Evolutionary conservation across 2,113 vertebrate genomes (phyloP).

Genomic region (Mastomys natalensis): DNA sequence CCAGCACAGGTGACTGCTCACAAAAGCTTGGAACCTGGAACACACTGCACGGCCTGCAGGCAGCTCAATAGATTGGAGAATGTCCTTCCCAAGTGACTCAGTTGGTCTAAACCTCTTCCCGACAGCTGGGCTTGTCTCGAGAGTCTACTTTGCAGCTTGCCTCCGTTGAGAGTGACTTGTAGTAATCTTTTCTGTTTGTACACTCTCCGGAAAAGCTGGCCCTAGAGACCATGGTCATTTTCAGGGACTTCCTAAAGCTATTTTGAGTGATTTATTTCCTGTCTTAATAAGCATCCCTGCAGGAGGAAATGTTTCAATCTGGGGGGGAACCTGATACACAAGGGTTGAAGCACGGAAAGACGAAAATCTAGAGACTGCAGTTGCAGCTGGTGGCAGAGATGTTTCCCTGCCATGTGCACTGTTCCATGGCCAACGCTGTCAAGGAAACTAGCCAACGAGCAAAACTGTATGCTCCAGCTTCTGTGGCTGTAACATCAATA

Average conservation of each 20-base stretch:
- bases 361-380: background rate
- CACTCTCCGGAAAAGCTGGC: background rate
- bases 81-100: background rate
- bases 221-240: too few relatives aligned
- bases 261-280: background rate
- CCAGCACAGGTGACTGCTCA: background rate
- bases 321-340: too few relatives aligned
- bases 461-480: background rate
- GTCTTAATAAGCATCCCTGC: background rate
- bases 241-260: background rate
- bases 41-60: background rate
- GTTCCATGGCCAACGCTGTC: background rate
- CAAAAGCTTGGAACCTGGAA: background rate
- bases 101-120: background rate
- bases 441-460: background rate
- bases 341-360: background rate
- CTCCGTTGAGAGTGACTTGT: background rate
- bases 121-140: background rate
- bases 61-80: background rate
- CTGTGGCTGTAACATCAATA: background rate
- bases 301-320: background rate
- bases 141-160: background rate
- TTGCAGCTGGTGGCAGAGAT: too few relatives aligned
- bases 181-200: background rate
- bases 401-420: background rate